Evolutionary conservation across 2,797 vertebrate genomes (phyloP).

Genomic region (Coluber constrictor): DNA sequence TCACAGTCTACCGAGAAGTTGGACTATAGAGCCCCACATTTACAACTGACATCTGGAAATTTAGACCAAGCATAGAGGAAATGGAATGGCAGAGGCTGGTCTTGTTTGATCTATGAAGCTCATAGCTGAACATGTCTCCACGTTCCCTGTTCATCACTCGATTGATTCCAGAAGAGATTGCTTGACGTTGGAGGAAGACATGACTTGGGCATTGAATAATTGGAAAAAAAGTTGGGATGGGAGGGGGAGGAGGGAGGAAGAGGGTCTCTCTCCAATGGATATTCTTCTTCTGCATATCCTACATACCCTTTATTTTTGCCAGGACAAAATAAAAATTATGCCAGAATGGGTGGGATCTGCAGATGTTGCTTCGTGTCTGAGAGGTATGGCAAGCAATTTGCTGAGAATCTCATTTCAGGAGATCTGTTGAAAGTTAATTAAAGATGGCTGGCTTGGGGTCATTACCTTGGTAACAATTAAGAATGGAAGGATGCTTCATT

Average conservation of each 20-base stretch:
- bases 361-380: slow-evolving; percentile 66
- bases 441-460: slow-evolving; percentile 76
- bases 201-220: not conserved
- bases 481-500: slow-evolving; percentile 71
- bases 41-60: not conserved
- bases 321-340: not conserved
- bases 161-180: not conserved
- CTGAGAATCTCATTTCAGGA: slow-evolving; percentile 72
- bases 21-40: not conserved
- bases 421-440: slow-evolving; percentile 77
- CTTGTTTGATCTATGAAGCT: not conserved
- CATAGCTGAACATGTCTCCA: not conserved
- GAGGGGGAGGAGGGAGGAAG: not conserved
- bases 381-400: slow-evolving; percentile 68
- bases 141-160: not conserved
- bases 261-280: not conserved
- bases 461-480: slow-evolving; percentile 82
- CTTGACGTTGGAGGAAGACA: not conserved
- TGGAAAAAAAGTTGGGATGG: not conserved
- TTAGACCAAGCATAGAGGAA: not conserved
- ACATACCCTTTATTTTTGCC: not conserved
- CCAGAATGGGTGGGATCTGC: slow-evolving; percentile 49
- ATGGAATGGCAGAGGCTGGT: not conserved
- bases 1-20: not conserved
- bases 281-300: not conserved